Conservation (phyloP, 2,113 vertebrate species). For the Saimiri boliviensis region DNA sequence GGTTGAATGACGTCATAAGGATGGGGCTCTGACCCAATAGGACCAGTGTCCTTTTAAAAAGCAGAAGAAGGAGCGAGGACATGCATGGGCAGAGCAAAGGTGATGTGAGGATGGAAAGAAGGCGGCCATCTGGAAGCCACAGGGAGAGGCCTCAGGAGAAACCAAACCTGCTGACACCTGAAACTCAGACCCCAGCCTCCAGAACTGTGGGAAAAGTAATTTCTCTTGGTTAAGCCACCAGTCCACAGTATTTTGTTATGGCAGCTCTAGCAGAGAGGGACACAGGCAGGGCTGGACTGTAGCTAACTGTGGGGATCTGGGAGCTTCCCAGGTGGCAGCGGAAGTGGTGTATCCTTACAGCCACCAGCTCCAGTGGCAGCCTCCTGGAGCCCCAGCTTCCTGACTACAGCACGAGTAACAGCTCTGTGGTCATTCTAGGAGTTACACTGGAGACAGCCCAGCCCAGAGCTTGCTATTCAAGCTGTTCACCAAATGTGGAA, state of each 20-base stretch:
- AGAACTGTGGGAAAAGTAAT: neutral
- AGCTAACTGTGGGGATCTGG: neutral
- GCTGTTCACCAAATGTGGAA: neutral
- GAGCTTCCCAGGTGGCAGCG: neutral
- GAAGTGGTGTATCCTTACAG: neutral
- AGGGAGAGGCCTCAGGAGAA: neutral
- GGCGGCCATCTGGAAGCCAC: neutral
- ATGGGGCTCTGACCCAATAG: neutral
- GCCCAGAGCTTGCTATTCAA: neutral
- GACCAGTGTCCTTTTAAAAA: neutral
- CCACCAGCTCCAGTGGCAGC: no score
- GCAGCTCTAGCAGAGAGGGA: neutral
- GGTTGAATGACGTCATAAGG: neutral
- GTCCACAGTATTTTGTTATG: neutral
- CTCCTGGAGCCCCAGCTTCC: neutral
- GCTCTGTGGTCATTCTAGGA: neutral
- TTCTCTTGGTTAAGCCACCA: neutral
- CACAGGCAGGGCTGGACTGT: neutral
- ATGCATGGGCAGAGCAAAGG: neutral
- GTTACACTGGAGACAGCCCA: neutral
- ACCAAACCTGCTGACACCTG: neutral
- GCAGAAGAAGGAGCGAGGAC: neutral
- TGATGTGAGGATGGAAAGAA: neutral
- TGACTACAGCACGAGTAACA: neutral
- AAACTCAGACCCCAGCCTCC: neutral